These are phyloP conservation scores for Argyrosomus japonicus DNA, from an alignment of 2,113 vertebrate genomes.

Conservation along the genomic window DNA sequence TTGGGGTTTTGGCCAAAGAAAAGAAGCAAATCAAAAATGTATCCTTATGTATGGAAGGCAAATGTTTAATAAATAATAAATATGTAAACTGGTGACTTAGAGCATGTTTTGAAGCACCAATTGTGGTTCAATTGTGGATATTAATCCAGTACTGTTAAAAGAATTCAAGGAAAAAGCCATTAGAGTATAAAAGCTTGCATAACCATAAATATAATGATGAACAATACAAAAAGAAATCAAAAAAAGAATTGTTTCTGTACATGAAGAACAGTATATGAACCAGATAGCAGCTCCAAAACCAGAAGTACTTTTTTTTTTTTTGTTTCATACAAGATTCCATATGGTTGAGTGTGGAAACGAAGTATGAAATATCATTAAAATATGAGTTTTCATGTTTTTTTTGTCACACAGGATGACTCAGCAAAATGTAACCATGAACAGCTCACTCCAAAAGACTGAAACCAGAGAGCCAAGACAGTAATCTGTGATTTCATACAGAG, in stretches of 20 bases:
- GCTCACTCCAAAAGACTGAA: slow-evolving; percentile 6
- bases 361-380: not conserved
- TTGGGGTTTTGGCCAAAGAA: not conserved
- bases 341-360: not conserved
- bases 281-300: not conserved
- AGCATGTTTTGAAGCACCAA: too few species aligned
- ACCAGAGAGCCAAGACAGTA: slow-evolving; percentile 17
- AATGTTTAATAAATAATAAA: too few species aligned
- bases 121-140: too few species aligned
- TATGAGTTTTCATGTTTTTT: not conserved
- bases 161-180: too few species aligned
- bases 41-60: not conserved
- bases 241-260: too few species aligned
- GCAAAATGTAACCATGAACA: slow-evolving; percentile 10
- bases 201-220: too few species aligned
- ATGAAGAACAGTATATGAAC: not conserved
- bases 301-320: not conserved
- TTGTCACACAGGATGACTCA: not conserved
- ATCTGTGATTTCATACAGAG: slow-evolving; percentile 34
- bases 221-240: too few species aligned
- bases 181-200: too few species aligned
- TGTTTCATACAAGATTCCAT: not conserved
- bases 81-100: too few species aligned
- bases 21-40: not conserved
- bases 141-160: too few species aligned